These are phyloP conservation scores for Thymelicus sylvestris DNA, from an alignment of 2,888 invertebrate species.

Conservation along the genomic window DNA sequence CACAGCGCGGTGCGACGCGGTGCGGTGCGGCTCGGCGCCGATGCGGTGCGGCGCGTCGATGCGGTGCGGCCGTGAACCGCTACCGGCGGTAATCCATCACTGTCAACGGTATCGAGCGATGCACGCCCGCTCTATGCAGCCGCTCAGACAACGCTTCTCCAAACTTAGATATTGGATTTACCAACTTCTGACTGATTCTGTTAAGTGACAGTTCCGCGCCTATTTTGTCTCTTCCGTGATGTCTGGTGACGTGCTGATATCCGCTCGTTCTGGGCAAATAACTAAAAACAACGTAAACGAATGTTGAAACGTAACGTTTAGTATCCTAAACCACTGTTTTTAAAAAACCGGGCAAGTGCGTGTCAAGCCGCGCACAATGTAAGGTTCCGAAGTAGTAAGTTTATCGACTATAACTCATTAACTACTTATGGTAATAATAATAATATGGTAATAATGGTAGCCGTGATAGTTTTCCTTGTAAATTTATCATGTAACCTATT, in stretches of 20 bases:
- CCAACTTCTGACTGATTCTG: conserved; percentile 76
- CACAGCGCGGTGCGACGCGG: background rate
- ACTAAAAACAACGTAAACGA: conserved; percentile 5
- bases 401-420: no score
- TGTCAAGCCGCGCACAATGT: no score
- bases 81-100: conserved; percentile 73
- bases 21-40: conserved; percentile 20
- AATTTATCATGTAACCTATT: no score
- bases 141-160: conserved; percentile 48
- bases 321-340: background rate
- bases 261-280: conserved; percentile 36
- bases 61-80: conserved; percentile 46
- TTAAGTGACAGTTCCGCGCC: conserved; percentile 58
- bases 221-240: conserved; percentile 51
- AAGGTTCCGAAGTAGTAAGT: no score
- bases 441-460: no score
- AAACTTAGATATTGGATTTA: conserved; percentile 81
- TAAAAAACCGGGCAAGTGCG: no score
- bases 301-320: background rate
- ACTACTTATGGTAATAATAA: no score
- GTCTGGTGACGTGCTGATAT: conserved; percentile 35
- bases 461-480: no score
- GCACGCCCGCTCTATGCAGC: conserved; percentile 72
- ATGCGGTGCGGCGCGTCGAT: conserved; percentile 41
- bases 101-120: conserved; percentile 79